These are phyloP conservation scores for Siniperca obscura DNA, from an alignment of 2,797 vertebrate genomes.

Conservation along the genomic window DNA sequence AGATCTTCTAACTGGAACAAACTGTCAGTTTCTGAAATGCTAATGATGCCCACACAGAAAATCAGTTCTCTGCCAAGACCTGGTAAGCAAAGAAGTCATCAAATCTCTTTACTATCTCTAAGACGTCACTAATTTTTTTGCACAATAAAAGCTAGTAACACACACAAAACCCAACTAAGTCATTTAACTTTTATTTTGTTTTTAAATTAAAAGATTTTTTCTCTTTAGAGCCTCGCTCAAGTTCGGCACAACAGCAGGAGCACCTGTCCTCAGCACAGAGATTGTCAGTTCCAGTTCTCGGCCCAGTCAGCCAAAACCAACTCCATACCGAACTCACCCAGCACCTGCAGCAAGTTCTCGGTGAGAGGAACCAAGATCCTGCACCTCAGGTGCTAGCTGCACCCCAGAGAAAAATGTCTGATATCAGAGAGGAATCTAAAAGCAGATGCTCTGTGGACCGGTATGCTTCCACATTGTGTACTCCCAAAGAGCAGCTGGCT, in stretches of 20 bases:
- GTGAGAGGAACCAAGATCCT: constrained; percentile 52
- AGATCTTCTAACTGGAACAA: constrained; percentile 68
- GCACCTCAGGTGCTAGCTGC: constrained; percentile 11
- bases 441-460: constrained; percentile 12
- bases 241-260: constrained; percentile 38
- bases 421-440: constrained; percentile 11
- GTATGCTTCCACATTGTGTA: background rate
- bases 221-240: constrained; percentile 43
- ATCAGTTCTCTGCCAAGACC: constrained; percentile 45
- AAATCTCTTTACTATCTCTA: background rate
- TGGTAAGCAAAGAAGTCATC: constrained; percentile 59
- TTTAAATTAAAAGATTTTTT: background rate
- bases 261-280: constrained; percentile 31
- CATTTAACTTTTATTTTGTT: background rate
- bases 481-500: constrained; percentile 35
- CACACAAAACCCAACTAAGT: background rate
- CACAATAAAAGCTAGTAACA: background rate
- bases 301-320: constrained; percentile 65
- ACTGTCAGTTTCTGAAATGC: constrained; percentile 78
- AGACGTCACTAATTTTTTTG: background rate
- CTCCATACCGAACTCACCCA: constrained; percentile 73
- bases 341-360: constrained; percentile 72
- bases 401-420: constrained; percentile 16
- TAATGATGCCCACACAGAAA: constrained; percentile 75
- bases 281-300: constrained; percentile 23